These are phyloP conservation scores for Peromyscus aztecus DNA, from an alignment of 2,797 vertebrate species.

Conservation along the genomic window DNA sequence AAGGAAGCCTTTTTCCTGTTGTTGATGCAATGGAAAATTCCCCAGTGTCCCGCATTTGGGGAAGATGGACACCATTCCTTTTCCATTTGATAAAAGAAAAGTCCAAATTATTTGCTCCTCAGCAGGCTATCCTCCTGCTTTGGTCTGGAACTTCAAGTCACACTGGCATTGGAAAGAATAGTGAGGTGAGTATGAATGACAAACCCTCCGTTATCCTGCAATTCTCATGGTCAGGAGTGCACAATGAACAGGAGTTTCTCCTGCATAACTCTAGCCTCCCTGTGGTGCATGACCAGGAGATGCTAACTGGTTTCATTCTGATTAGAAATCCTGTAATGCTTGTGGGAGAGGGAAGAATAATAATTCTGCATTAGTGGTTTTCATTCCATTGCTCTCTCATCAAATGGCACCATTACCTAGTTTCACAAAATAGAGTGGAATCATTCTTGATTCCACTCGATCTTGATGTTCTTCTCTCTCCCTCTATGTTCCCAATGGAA, in stretches of 20 bases:
- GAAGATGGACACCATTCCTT: background rate
- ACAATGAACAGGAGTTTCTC: background rate
- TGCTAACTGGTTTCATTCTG: background rate
- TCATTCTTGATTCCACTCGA: background rate
- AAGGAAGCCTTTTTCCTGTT: background rate
- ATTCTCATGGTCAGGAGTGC: background rate
- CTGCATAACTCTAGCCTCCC: background rate
- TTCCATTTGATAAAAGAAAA: slow-evolving; percentile 23
- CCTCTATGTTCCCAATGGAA: background rate
- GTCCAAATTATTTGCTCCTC: background rate
- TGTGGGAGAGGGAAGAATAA: background rate
- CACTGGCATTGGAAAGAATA: background rate
- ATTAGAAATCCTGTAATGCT: slow-evolving; percentile 28
- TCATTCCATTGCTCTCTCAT: background rate
- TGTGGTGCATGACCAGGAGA: background rate
- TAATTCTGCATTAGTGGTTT: background rate
- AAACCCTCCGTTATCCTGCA: background rate
- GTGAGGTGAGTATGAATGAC: background rate
- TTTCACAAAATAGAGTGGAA: background rate
- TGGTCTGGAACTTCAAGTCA: slow-evolving; percentile 13
- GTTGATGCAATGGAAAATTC: background rate
- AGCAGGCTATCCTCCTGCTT: background rate
- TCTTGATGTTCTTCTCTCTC: background rate
- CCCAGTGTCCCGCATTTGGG: background rate
- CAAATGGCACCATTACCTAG: background rate